These are phyloP conservation scores for Quadroppia sp. DNA, from an alignment of 2,888 invertebrate species.

Conservation along the genomic window DNA sequence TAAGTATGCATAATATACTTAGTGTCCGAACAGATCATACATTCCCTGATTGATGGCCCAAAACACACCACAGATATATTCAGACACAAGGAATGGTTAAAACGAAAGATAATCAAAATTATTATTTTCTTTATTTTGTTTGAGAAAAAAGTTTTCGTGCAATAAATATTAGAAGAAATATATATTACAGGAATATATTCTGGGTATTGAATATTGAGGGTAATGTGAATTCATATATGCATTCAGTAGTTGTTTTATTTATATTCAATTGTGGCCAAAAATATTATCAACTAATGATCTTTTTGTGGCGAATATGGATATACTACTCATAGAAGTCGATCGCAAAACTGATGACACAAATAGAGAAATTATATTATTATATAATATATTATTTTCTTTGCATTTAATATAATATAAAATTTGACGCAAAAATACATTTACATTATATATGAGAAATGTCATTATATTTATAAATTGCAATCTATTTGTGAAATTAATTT, in stretches of 20 bases:
- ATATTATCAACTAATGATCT: not conserved
- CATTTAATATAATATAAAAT: not conserved
- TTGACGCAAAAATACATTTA: not conserved
- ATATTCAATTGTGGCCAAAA: not conserved
- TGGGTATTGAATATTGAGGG: not conserved
- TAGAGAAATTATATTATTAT: not conserved
- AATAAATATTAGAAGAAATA: too few relatives aligned
- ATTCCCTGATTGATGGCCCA: not conserved
- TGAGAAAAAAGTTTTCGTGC: not conserved
- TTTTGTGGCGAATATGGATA: not conserved
- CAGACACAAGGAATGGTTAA: not conserved
- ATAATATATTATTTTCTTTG: not conserved
- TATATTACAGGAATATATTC: too few relatives aligned
- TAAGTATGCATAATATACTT: not conserved
- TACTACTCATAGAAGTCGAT: not conserved
- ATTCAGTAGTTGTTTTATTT: not conserved
- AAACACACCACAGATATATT: not conserved
- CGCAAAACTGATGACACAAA: not conserved
- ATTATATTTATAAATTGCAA: too few relatives aligned
- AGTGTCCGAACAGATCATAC: not conserved
- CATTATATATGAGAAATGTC: too few relatives aligned
- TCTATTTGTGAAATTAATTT: too few relatives aligned
- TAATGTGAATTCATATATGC: not conserved
- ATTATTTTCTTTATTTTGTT: not conserved
- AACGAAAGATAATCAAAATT: not conserved